Base-by-base conservation (phyloP, 2,797 vertebrate species). In the Mycteria americana region DNA sequence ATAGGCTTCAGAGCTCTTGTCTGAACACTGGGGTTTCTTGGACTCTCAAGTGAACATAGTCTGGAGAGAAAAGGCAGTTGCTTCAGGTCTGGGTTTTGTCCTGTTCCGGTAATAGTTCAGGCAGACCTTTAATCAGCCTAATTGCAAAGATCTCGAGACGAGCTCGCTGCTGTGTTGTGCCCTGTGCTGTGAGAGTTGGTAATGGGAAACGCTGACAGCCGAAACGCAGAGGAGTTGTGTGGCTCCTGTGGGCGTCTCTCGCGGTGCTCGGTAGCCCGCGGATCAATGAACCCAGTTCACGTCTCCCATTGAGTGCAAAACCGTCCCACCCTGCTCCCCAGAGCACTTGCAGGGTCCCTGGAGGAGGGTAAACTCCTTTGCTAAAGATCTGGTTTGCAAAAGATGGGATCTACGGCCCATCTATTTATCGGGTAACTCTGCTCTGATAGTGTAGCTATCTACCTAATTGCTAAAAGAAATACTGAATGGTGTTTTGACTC, bases 121-220 rank as follows among this genome's bases (percentile, higher is more conserved):
- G 62, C 27, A 89, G 67, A 41, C 41, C 23, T 85, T 70, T 56
- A 69, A 67, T 70, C 31, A n/a, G 37, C 37, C 33, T 79, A 37
- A 74, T n/a, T 19, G 11, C 19, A 35, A 60, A 78, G 28, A 13
- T n/a, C n/a, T 48, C 4, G 1, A 73, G 28, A 28, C 0, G 1
- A 65, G 35, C 33, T 78, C 1, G 0, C 35, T 62, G 33, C 9
- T 50, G 37, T 10, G 14, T 35, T 75, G 37, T 1, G 1, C 12
- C 13, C n/a, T 57, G 77, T 56, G 21, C 59, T 75, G 46, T 35
- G 37, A 9, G 60, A 45, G 13, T 1, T 53, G 68, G 27, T 35
- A 37, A 57, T 0, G 4, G 12, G 25, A 50, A 64, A 31, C 6
- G 2, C 23, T 15, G 59, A n/a, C 21, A 56, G 63, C 27, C 2